phyloP scores from a whole-genome alignment of 2,113 vertebrate genomes.

The Orcinus orca region DNA sequence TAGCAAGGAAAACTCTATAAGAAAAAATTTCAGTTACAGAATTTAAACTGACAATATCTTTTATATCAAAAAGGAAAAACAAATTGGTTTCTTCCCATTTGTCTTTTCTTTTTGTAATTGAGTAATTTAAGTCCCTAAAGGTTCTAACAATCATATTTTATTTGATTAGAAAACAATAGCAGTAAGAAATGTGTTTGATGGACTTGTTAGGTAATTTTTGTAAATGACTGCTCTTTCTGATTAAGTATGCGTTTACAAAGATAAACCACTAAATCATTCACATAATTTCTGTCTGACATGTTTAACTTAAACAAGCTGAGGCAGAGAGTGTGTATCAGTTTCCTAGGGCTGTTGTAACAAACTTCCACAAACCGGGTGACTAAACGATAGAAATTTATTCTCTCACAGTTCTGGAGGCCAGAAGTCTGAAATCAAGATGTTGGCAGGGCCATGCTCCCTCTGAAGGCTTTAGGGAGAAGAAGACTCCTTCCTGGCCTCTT shows the following conservation, averaged over 20 bases:
- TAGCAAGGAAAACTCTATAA: not conserved
- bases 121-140: not conserved
- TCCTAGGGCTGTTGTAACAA: not conserved
- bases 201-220: not conserved
- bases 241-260: conserved; percentile 18
- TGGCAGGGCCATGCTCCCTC: not conserved
- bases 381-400: not conserved
- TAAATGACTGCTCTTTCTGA: not conserved
- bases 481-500: not conserved
- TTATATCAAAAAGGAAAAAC: not conserved
- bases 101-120: not conserved
- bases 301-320: not conserved
- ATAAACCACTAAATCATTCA: not conserved
- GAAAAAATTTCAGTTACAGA: not conserved
- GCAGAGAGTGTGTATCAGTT: not conserved
- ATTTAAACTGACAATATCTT: not conserved
- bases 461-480: not conserved
- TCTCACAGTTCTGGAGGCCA: not conserved
- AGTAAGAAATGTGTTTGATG: not conserved
- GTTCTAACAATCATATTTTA: not conserved
- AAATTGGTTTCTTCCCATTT: not conserved
- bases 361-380: not conserved
- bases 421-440: not conserved
- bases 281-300: not conserved
- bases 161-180: not conserved